Evolutionary conservation across 2,113 vertebrate genomes (phyloP).

Genomic region (Lichenostomus cassidix): DNA sequence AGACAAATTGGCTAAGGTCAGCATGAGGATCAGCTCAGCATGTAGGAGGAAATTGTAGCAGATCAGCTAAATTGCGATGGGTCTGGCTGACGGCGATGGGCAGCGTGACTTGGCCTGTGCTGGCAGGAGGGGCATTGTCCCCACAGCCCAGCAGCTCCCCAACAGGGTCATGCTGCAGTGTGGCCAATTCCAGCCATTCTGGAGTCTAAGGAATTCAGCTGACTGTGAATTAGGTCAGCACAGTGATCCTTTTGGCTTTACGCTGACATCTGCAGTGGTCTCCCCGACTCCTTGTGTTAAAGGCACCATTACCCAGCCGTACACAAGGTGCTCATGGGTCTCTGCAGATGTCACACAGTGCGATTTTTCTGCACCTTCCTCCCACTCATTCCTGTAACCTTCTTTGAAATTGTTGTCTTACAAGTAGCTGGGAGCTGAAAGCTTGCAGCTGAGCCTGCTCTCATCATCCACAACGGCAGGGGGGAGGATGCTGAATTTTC

Average conservation of each 20-base stretch:
- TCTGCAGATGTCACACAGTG: not conserved
- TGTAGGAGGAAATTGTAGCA: constrained; percentile 80
- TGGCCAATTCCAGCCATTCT: not conserved
- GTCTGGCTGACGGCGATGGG: constrained; percentile 45
- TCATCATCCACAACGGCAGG: not conserved
- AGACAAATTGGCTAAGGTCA: constrained; percentile 84
- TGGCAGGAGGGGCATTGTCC: not conserved
- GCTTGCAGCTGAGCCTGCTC: not conserved
- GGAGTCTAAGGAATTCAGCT: rapidly evolving
- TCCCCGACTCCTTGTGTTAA: rapidly evolving
- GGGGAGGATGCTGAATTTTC: not conserved
- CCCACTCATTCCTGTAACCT: not conserved
- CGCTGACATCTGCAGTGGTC: rapidly evolving
- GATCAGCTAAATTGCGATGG: constrained; percentile 75
- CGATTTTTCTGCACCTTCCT: not conserved
- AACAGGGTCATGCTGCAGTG: rapidly evolving
- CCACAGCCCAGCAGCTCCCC: not conserved
- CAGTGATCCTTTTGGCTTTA: not conserved
- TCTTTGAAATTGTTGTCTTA: not conserved
- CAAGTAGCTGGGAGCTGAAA: not conserved
- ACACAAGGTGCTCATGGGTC: rapidly evolving
- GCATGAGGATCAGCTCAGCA: constrained; percentile 71
- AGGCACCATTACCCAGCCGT: rapidly evolving
- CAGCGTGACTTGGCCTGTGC: not conserved
- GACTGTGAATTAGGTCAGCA: not conserved